A percentile compares a stretch with the other conserved stretches of the same genome.
Evolutionary conservation across 2,888 invertebrate genomes (phyloP).

Genomic region (Amphipyra berbera): DNA sequence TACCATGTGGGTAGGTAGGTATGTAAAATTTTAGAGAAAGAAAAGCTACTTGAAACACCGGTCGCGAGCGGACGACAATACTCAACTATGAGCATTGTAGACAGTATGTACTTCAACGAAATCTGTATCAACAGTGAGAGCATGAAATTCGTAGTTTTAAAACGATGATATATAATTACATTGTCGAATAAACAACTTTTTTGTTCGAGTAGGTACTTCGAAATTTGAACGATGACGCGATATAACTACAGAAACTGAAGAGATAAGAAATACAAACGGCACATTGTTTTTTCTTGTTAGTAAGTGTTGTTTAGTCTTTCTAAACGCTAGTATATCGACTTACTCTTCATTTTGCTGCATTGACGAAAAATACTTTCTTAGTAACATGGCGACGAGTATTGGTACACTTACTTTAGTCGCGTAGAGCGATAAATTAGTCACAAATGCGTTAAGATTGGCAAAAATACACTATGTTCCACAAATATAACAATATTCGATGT

Average conservation of each 20-base stretch:
- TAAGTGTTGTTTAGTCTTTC: conserved; percentile 1
- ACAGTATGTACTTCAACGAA: no score
- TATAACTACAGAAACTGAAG: neutral
- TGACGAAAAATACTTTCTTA: conserved; percentile 75
- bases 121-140: no score
- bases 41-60: no score
- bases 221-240: neutral
- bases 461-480: neutral
- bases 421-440: neutral
- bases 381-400: conserved; percentile 58
- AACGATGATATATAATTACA: no score
- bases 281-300: conserved; percentile 3
- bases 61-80: no score
- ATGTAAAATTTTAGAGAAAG: no score
- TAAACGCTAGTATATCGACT: conserved; percentile 49
- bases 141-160: no score
- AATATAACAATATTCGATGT: neutral
- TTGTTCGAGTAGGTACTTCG: neutral
- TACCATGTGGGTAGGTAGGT: no score
- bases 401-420: conserved; percentile 14
- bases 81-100: no score
- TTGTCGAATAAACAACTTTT: neutral
- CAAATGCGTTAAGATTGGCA: conserved; percentile 2
- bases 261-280: neutral
- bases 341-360: conserved; percentile 63